These are phyloP conservation scores for Pedionomus torquatus DNA, from an alignment of 2,113 vertebrate species.

Conservation along the genomic window DNA sequence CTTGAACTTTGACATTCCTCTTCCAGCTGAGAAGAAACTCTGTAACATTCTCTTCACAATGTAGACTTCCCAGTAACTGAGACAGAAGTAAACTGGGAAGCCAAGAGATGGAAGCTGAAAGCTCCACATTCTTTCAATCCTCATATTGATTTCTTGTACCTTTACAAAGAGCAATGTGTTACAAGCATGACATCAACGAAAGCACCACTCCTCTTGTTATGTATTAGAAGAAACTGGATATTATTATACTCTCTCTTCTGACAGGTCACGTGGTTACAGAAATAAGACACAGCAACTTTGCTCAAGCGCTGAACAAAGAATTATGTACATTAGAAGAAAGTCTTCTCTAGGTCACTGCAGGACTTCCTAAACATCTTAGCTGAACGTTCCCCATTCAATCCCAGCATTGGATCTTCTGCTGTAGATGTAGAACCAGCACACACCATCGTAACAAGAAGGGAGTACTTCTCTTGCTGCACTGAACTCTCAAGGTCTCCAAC, in stretches of 20 bases:
- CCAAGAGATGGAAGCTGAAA: slow-evolving; percentile 24
- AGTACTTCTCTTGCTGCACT: background rate
- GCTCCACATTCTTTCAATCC: background rate
- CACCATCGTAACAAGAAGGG: background rate
- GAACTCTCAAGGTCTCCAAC: background rate
- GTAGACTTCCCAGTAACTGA: background rate
- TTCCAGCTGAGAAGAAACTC: background rate
- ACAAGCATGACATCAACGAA: slow-evolving; percentile 26
- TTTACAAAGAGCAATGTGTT: background rate
- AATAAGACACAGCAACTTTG: background rate
- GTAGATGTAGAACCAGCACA: background rate
- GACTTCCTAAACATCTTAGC: background rate
- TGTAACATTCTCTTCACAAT: background rate
- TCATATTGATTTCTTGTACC: background rate
- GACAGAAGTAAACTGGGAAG: background rate
- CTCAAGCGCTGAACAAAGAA: background rate
- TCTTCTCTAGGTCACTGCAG: background rate
- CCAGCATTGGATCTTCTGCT: background rate
- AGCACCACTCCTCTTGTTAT: background rate
- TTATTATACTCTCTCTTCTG: background rate
- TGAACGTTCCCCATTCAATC: background rate
- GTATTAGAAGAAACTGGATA: background rate
- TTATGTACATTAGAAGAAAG: background rate
- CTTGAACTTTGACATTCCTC: background rate
- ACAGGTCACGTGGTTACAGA: background rate